These are phyloP conservation scores for Crocallis elinguaria DNA, from an alignment of 2,888 invertebrate species.

Conservation along the genomic window DNA sequence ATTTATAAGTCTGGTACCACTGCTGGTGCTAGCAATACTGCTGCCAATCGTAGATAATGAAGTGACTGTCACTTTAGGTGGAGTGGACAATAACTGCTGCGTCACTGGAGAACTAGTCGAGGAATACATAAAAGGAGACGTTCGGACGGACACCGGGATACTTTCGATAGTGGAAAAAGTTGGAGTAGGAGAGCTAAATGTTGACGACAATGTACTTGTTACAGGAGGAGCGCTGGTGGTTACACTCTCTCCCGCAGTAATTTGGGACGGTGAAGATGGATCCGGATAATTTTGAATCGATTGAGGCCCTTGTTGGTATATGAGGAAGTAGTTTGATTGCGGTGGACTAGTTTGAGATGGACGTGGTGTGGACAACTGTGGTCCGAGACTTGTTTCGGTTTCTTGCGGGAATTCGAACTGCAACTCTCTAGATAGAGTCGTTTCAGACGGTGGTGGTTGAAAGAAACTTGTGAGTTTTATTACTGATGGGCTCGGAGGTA, in stretches of 20 bases:
- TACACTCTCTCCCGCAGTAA: constrained; percentile 13
- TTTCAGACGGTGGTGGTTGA: constrained; percentile 5
- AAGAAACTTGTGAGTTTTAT: constrained; percentile 3
- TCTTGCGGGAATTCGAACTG: constrained; percentile 4
- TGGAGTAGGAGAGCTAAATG: constrained; percentile 5
- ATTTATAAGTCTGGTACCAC: constrained; percentile 2
- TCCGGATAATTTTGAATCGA: constrained; percentile 37
- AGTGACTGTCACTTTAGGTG: constrained; percentile 35
- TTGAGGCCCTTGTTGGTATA: constrained; percentile 59
- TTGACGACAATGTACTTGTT: constrained; percentile 26
- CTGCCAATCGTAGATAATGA: constrained; percentile 33
- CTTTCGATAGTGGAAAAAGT: constrained; percentile 1
- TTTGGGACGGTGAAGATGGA: constrained; percentile 26
- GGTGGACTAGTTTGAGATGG: constrained; percentile 34
- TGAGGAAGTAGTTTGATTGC: constrained; percentile 43
- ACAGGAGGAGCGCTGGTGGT: constrained; percentile 11
- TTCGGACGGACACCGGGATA: constrained; percentile 2
- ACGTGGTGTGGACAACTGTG: constrained; percentile 2
- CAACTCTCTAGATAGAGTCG: not conserved
- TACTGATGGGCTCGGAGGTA: not conserved
- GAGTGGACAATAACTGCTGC: not conserved
- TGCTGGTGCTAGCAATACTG: constrained; percentile 9
- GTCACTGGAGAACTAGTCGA: constrained; percentile 30
- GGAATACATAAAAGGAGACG: constrained; percentile 12
- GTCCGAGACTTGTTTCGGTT: not conserved